These are phyloP conservation scores for Myotis pilosus DNA, from an alignment of 2,797 vertebrate genomes.

Conservation along the genomic window DNA sequence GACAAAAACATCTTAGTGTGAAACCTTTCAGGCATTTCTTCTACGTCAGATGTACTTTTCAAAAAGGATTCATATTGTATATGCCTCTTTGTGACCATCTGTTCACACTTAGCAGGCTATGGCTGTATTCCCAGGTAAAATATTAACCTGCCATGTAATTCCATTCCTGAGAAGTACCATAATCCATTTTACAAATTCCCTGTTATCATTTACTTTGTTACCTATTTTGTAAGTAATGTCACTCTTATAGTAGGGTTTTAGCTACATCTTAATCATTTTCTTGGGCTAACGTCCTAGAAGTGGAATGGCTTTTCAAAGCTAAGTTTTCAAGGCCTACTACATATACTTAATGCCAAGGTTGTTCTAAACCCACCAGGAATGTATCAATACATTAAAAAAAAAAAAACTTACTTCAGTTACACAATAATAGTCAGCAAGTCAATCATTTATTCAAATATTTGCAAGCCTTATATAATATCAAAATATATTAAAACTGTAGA, in stretches of 20 bases:
- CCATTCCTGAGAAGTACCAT: background rate
- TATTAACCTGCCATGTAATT: background rate
- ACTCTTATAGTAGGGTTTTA: background rate
- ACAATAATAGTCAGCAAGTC: background rate
- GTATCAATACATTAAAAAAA: background rate
- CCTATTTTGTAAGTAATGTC: background rate
- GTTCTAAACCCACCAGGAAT: background rate
- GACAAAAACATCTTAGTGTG: background rate
- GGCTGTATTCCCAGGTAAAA: background rate
- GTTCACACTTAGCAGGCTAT: background rate
- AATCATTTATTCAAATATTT: background rate
- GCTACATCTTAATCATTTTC: background rate
- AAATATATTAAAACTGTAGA: background rate
- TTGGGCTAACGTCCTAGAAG: background rate
- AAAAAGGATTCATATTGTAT: background rate
- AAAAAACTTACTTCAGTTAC: background rate
- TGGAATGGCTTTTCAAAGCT: background rate
- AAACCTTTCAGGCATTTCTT: background rate
- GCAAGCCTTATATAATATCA: background rate
- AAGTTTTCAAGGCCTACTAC: background rate
- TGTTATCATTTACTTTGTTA: background rate
- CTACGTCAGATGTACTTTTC: background rate
- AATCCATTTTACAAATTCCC: background rate
- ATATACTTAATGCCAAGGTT: background rate
- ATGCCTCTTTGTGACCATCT: background rate